These are phyloP conservation scores for Tenthredo scrophulariae DNA, from an alignment of 2,888 invertebrate genomes.

Conservation along the genomic window DNA sequence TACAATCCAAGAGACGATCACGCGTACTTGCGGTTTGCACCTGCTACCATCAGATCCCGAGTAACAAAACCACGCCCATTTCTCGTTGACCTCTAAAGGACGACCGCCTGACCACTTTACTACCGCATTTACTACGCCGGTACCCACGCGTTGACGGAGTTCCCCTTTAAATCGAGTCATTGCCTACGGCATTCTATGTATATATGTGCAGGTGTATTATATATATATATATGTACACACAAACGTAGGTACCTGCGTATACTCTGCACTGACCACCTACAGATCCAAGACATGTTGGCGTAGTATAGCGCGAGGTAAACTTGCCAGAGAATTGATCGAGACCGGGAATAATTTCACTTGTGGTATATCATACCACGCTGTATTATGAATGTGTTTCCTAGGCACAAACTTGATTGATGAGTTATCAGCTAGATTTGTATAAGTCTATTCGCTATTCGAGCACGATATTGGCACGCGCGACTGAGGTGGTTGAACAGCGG, in stretches of 20 bases:
- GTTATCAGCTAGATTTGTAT: background rate
- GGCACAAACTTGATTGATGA: conserved; percentile 36
- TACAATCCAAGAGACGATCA: conserved; percentile 42
- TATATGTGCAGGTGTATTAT: background rate
- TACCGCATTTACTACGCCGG: conserved; percentile 53
- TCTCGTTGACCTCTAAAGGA: conserved; percentile 63
- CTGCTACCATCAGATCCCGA: conserved; percentile 47
- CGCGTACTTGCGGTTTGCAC: conserved; percentile 49
- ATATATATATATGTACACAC: background rate
- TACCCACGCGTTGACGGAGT: conserved; percentile 49
- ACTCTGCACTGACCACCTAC: conserved; percentile 2
- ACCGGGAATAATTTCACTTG: conserved; percentile 39
- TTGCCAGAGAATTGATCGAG: conserved; percentile 16
- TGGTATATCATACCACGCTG: background rate
- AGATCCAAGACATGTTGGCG: conserved; percentile 19
- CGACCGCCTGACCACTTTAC: conserved; percentile 57
- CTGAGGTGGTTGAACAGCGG: background rate
- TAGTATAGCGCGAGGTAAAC: conserved; percentile 10
- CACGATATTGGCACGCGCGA: conserved; percentile 38
- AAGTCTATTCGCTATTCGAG: background rate
- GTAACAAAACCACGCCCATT: conserved; percentile 51
- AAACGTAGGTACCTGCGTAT: background rate
- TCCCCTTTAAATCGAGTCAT: conserved; percentile 50
- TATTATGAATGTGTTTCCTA: background rate
- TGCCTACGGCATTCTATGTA: conserved; percentile 22